A percentile compares a stretch with the other conserved stretches of the same genome.
These are phyloP conservation scores for Drosophila nr. perissopoda DNA, from an alignment of 2,888 invertebrate genomes.

Conservation along the genomic window DNA sequence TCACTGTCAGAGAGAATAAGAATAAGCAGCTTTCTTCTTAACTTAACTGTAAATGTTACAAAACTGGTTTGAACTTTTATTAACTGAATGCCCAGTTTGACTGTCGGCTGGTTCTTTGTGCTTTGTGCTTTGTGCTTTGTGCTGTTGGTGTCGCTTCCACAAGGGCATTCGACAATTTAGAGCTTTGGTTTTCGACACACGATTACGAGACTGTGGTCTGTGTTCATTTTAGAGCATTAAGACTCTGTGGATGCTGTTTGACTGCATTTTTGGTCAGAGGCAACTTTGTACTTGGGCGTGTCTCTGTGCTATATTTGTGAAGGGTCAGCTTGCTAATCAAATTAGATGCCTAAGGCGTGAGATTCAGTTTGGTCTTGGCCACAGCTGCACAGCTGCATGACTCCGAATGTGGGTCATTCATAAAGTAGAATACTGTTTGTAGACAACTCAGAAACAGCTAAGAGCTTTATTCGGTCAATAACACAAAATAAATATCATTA, in stretches of 20 bases:
- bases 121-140: not conserved
- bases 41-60: constrained; percentile 46
- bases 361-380: constrained; percentile 24
- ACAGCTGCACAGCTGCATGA: constrained; percentile 33
- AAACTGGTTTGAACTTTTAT: constrained; percentile 60
- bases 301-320: constrained; percentile 16
- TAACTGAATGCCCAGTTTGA: constrained; percentile 33
- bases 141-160: constrained; percentile 35
- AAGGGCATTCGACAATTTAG: constrained; percentile 61
- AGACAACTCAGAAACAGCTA: constrained; percentile 3
- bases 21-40: constrained; percentile 36
- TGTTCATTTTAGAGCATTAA: constrained; percentile 12
- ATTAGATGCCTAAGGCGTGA: constrained; percentile 40
- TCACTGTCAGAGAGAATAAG: not conserved
- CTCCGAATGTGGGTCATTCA: constrained; percentile 38
- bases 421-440: constrained; percentile 15
- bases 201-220: constrained; percentile 40
- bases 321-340: constrained; percentile 64
- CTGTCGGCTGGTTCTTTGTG: constrained; percentile 12
- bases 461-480: constrained; percentile 1
- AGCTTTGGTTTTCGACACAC: constrained; percentile 33
- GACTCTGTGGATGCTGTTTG: constrained; percentile 59
- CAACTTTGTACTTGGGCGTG: constrained; percentile 20
- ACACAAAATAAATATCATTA: not conserved
- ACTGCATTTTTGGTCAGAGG: constrained; percentile 62